Evolutionary conservation across 2,888 invertebrate species (phyloP), one percentile per base, ranked within the genome.

Genomic region (Vannuccia rotundouncinata): DNA sequence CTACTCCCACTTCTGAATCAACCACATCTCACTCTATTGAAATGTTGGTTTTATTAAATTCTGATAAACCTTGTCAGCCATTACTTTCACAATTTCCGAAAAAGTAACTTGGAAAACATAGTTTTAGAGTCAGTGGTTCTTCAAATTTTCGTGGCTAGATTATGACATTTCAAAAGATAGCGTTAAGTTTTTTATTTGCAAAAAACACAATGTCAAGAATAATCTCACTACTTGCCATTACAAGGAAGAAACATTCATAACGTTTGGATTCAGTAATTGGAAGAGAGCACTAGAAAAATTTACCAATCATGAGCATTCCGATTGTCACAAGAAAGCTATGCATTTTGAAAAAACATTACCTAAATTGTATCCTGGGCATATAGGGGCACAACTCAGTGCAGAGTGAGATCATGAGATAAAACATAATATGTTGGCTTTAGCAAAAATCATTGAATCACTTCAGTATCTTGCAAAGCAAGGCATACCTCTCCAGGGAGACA

Each of bases 401-500:
- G 66, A 66, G 25, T 27, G 66, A 66, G 66, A 66, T 66, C 66
- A 66, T 22, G 22, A 66, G 66, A 66, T 66, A 66, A 66, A 66
- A 66, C 66, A 27, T 66, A 66, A 66, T 66, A 66, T 66, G 66
- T 66, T 66, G 66, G 66, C 66, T 66, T 22, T 66, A 66, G 66
- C 66, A 75, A 75, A 75, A 5, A 29, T 75, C 29, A 75, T 75
- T 2, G 13, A 75, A 75, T 30, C 29, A 30, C 30, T 75, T 30
- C 76, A 75, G 76, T 75, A 10, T 17, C 76, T 75, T 75, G 76
- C 30, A 17, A 75, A 29, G 31, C 76, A 75, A 75, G 76, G 76
- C 29, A 29, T 30, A 75, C 29, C 76, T 31, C 29, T 75, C 31
- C 76, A 75, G 31, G 76, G 27, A 75, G 76, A 75, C 31, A 75